Percentiles rank a stretch among this genome's conserved stretches.
These are phyloP conservation scores for Periophthalmus modestus DNA, from an alignment of 2,113 vertebrate genomes.

Conservation along the genomic window DNA sequence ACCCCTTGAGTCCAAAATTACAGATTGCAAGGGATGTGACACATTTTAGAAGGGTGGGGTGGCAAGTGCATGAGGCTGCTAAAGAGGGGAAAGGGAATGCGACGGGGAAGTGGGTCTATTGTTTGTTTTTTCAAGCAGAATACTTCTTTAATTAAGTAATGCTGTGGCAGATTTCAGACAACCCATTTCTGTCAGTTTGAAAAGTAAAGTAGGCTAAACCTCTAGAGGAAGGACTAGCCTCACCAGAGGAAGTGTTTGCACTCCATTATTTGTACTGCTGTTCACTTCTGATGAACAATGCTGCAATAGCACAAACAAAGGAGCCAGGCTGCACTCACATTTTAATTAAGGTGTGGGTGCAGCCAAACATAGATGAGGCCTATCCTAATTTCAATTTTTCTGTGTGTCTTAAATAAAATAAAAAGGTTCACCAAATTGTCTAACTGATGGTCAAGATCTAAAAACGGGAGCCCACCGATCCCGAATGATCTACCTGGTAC, in stretches of 20 bases:
- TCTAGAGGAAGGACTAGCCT: slow-evolving; percentile 71
- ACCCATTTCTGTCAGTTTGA: slow-evolving; percentile 83
- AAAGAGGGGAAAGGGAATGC: slow-evolving; percentile 12
- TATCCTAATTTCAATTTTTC: slow-evolving; percentile 65
- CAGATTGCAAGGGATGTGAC: slow-evolving; percentile 76
- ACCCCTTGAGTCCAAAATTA: slow-evolving; percentile 76
- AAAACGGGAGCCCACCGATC: background rate
- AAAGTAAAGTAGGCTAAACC: slow-evolving; percentile 79
- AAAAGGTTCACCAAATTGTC: too few relatives aligned
- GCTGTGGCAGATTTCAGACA: slow-evolving; percentile 75
- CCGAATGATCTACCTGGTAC: too few relatives aligned
- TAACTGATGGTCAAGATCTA: too few relatives aligned
- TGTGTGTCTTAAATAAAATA: slow-evolving; percentile 48
- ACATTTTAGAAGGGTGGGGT: slow-evolving; percentile 68
- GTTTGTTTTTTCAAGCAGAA: slow-evolving; percentile 75
- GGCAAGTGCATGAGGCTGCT: slow-evolving; percentile 51
- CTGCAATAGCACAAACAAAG: slow-evolving; percentile 73
- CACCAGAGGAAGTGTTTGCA: slow-evolving; percentile 73
- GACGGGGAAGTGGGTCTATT: slow-evolving; percentile 50
- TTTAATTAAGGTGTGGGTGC: slow-evolving; percentile 74
- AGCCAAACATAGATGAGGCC: slow-evolving; percentile 73
- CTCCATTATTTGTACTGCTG: slow-evolving; percentile 72
- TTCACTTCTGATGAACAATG: slow-evolving; percentile 74
- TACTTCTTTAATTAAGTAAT: slow-evolving; percentile 75
- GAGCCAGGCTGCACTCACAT: slow-evolving; percentile 66